These are phyloP conservation scores for Drosophila melanogaster DNA, from an alignment of 1,140 invertebrate species.

Conservation along the genomic window DNA sequence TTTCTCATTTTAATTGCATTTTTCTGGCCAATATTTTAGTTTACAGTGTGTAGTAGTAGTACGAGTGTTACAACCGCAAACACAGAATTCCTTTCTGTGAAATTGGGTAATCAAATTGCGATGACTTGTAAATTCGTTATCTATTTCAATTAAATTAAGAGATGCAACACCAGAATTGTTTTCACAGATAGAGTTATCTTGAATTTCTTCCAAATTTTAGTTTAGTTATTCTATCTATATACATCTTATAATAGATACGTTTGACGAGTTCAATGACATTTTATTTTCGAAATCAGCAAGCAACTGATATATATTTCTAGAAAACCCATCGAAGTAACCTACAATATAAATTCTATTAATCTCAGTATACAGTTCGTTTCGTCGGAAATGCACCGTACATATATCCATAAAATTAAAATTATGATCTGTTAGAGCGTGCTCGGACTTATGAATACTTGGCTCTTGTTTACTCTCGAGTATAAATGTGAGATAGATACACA, in stretches of 20 bases:
- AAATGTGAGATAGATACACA: slow-evolving; percentile 28
- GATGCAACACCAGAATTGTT: not conserved
- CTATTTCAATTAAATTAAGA: not conserved
- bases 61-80: not conserved
- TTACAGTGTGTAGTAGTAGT: slow-evolving; percentile 11
- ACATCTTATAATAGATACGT: not conserved
- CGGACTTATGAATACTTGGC: slow-evolving; percentile 55
- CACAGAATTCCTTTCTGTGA: not conserved
- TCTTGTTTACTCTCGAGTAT: slow-evolving; percentile 52
- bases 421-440: slow-evolving; percentile 30
- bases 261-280: not conserved
- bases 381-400: slow-evolving; percentile 23
- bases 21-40: slow-evolving; percentile 11
- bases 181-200: too few relatives aligned
- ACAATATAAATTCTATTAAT: slow-evolving; percentile 3
- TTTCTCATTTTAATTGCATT: slow-evolving; percentile 57
- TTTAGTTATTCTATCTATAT: too few relatives aligned
- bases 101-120: not conserved
- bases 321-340: not conserved
- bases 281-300: not conserved
- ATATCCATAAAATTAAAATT: slow-evolving; percentile 44
- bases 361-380: not conserved
- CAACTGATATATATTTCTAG: not conserved
- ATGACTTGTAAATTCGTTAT: not conserved
- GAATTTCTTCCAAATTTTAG: too few relatives aligned